These are phyloP conservation scores for Sebastes minor DNA, from an alignment of 2,797 vertebrate species.

Conservation along the genomic window DNA sequence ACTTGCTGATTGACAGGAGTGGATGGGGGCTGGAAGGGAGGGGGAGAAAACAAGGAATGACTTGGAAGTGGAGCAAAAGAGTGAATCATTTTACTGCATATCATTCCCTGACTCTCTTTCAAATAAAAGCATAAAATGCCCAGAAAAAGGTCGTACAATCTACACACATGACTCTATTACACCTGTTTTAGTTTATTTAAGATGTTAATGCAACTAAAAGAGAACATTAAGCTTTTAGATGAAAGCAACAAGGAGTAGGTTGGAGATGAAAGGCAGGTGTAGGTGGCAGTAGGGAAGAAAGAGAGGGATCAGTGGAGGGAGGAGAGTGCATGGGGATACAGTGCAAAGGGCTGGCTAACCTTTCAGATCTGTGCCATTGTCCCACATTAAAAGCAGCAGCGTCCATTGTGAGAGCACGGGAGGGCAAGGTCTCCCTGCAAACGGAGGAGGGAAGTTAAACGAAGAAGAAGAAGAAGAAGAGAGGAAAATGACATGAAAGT, in stretches of 20 bases:
- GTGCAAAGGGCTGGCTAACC: constrained; percentile 66
- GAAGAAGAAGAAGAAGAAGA: not conserved
- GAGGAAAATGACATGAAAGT: constrained; percentile 19
- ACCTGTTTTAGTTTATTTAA: not conserved
- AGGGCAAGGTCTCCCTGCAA: constrained; percentile 55
- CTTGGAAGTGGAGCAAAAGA: not conserved
- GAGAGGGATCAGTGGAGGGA: constrained; percentile 11
- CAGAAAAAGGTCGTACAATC: not conserved
- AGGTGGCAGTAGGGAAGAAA: constrained; percentile 13
- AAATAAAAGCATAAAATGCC: not conserved
- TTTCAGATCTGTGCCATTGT: constrained; percentile 86
- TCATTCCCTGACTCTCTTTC: not conserved
- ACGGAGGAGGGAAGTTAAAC: not conserved
- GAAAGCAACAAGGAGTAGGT: not conserved
- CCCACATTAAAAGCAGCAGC: constrained; percentile 82
- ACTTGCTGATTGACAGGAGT: constrained; percentile 57
- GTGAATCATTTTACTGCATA: not conserved
- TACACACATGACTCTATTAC: not conserved
- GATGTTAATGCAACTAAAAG: not conserved
- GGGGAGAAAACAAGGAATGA: not conserved
- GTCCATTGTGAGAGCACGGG: constrained; percentile 79
- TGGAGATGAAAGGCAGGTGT: constrained; percentile 6
- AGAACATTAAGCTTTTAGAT: not conserved
- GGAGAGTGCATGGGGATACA: constrained; percentile 47
- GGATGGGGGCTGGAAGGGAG: not conserved